Evolutionary conservation across 2,797 vertebrate species (phyloP), one percentile per base, ranked within the genome.

Genomic region (Etheostoma nigrum): DNA sequence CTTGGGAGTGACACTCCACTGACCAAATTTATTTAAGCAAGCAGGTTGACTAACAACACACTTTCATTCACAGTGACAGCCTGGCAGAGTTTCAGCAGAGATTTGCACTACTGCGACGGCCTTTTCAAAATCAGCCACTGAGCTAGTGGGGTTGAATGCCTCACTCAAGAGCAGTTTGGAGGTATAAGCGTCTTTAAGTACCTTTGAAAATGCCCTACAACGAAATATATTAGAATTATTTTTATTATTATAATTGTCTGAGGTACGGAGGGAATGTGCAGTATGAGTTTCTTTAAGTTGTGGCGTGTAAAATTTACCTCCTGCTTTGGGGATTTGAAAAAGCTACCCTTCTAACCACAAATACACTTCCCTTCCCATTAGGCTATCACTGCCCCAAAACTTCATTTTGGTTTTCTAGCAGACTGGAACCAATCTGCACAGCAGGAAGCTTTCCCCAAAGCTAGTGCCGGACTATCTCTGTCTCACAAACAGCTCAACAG

Each of bases 351-450:
- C 86, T 69, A 82, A 83, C 44, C 66, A 74, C 70, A 89, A 83
- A 81, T 71, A 82, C 36, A 71, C 63, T 84, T 84, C 48, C 55
- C 55, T 78, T 87, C 85, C 74, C 65, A 84, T 86, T 77, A 74
- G 78, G 75, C 72, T 82, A 85, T 85, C 76, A 44, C 79, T 68
- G 40, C 72, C 76, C 77, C 47, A 65, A 82, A 89, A 91, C 82
- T 79, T 90, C 81, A 86, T 86, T 84, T 89, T 88, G 88, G 79
- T 83, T 92, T 86, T 85, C 87, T 55, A 85, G 82, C 86, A 89
- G 89, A 92, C 87, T 87, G 84, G 88, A 92, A 91, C 89, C 81
- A 92, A 92, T 88, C 77, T 70, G 81, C 72, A 76, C 57, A 60
- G 79, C 78, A 84, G 82, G 82, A 80, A 65, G 67, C 70, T 63